These are phyloP conservation scores for Synanthedon myopaeformis DNA, from an alignment of 2,888 invertebrate species.

Conservation along the genomic window DNA sequence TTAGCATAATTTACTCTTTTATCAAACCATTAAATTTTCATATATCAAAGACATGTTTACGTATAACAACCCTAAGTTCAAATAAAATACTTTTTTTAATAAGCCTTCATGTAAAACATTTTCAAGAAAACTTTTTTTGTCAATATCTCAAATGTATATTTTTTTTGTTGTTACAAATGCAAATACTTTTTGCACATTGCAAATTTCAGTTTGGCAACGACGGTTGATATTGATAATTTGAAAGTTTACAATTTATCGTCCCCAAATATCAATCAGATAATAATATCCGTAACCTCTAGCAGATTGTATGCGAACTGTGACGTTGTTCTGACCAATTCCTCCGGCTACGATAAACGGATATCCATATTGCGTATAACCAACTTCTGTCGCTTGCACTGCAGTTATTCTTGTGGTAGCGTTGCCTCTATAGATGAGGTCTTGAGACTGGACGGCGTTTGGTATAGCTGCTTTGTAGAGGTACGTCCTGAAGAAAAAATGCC, in stretches of 20 bases:
- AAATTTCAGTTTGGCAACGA: no score
- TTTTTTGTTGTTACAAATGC: no score
- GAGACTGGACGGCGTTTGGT: conserved; percentile 31
- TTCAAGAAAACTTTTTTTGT: no score
- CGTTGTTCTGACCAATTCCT: conserved; percentile 30
- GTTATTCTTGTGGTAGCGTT: conserved; percentile 29
- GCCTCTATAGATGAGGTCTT: conserved; percentile 39
- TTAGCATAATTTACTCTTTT: no score
- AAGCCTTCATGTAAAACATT: no score
- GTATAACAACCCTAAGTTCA: no score
- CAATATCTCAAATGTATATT: no score
- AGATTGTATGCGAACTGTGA: conserved; percentile 34
- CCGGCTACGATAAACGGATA: conserved; percentile 20
- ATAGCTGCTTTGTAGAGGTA: conserved; percentile 21
- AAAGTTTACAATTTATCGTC: conserved; percentile 18
- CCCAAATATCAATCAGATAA: conserved; percentile 42
- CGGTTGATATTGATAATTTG: no score
- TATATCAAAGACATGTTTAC: no score
- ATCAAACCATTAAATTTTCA: no score
- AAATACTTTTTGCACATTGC: no score
- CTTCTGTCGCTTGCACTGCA: conserved; percentile 31
- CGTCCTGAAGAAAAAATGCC: conserved; percentile 16
- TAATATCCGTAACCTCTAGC: conserved; percentile 40
- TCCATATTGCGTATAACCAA: conserved; percentile 38
- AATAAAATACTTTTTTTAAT: no score